phyloP scores from a whole-genome alignment of 2,888 invertebrate species.

The Mythimna pallens region DNA sequence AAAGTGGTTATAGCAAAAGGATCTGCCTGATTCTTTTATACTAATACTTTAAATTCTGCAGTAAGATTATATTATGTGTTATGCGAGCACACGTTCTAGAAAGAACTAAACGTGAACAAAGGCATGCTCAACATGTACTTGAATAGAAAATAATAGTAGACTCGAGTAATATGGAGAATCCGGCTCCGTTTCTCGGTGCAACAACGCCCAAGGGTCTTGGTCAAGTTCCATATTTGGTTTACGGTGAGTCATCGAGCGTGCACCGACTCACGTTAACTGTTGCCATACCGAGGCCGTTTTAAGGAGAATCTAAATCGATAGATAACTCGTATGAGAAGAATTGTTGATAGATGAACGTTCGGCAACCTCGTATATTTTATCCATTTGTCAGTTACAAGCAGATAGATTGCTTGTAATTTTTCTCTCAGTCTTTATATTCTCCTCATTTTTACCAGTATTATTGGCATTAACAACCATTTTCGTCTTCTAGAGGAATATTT shows the following conservation, averaged over 20 bases:
- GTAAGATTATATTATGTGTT: conserved; percentile 19
- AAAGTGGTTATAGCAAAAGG: not conserved
- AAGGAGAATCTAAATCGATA: conserved; percentile 71
- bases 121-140: conserved; percentile 43
- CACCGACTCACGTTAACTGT: conserved; percentile 67
- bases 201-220: conserved; percentile 68
- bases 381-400: conserved; percentile 56
- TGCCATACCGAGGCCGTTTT: conserved; percentile 71
- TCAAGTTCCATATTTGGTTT: conserved; percentile 79
- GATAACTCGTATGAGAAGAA: conserved; percentile 40
- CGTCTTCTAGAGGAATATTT: conserved; percentile 7
- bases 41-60: conserved; percentile 4
- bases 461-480: conserved; percentile 8
- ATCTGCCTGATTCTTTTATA: not conserved
- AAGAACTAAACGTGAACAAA: conserved; percentile 35
- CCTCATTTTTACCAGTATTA: conserved; percentile 10
- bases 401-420: conserved; percentile 48
- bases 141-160: conserved; percentile 57
- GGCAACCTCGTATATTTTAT: conserved; percentile 48
- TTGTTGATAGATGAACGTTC: conserved; percentile 65
- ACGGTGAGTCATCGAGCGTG: conserved; percentile 77
- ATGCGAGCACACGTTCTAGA: conserved; percentile 24
- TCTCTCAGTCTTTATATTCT: conserved; percentile 16
- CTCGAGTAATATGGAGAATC: conserved; percentile 61
- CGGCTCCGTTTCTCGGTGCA: conserved; percentile 72